These are phyloP conservation scores for Papilio machaon DNA, from an alignment of 1,140 invertebrate genomes.

Conservation along the genomic window DNA sequence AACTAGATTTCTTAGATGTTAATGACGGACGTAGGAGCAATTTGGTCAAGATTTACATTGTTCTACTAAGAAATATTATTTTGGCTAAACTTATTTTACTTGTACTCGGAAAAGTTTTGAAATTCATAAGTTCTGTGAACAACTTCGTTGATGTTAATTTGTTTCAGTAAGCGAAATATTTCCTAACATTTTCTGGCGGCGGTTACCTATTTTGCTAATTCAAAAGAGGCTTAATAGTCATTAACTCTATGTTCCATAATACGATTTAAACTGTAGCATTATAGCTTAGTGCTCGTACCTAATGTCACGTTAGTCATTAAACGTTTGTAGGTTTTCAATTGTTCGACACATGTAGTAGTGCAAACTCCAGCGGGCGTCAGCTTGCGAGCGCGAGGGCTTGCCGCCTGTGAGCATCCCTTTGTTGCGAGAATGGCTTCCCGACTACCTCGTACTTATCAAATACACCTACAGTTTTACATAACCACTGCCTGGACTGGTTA, in stretches of 20 bases:
- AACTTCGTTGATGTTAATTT: background rate
- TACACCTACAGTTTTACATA: slow-evolving; percentile 17
- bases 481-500: background rate
- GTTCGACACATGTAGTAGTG: background rate
- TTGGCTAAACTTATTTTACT: background rate
- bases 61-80: slow-evolving; percentile 25
- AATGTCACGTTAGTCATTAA: slow-evolving; percentile 20
- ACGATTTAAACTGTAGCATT: slow-evolving; percentile 11
- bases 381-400: slow-evolving; percentile 16
- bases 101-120: background rate
- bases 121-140: slow-evolving; percentile 15
- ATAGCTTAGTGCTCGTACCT: background rate
- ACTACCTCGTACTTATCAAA: slow-evolving; percentile 20
- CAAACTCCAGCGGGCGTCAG: slow-evolving; percentile 26
- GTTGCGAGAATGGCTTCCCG: slow-evolving; percentile 32
- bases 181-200: background rate
- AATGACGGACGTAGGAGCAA: slow-evolving; percentile 28
- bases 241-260: background rate
- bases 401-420: slow-evolving; percentile 19
- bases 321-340: slow-evolving; percentile 32
- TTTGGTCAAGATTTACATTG: slow-evolving; percentile 13
- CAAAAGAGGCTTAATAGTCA: background rate
- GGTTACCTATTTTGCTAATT: background rate
- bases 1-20: slow-evolving; percentile 28
- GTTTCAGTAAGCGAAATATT: background rate